Evolutionary conservation across 2,113 vertebrate genomes (phyloP).

Genomic region (Onychorhynchus coronatus): DNA sequence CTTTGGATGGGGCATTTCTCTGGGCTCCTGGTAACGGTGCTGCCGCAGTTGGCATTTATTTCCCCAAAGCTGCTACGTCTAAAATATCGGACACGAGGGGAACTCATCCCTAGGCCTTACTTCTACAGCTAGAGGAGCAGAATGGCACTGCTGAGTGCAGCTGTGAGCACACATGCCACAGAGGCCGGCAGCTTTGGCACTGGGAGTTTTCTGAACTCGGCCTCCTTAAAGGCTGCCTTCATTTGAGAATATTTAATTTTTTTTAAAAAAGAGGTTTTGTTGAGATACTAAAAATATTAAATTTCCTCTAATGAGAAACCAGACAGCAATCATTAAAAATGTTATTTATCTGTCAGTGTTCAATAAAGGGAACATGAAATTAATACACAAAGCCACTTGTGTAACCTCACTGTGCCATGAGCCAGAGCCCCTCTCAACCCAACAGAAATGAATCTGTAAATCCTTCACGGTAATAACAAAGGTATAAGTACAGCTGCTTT

Average conservation of each 20-base stretch:
- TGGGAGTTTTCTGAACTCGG: background rate
- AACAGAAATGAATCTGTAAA: background rate
- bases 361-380: background rate
- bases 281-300: background rate
- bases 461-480: fast-evolving
- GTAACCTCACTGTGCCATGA: background rate
- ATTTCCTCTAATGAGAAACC: background rate
- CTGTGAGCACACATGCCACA: background rate
- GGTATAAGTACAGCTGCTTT: fast-evolving
- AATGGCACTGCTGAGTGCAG: fast-evolving
- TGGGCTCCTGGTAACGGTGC: background rate
- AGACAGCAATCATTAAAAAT: background rate
- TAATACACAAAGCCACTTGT: background rate
- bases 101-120: background rate
- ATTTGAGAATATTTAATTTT: background rate
- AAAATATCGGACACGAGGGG: background rate
- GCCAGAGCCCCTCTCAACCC: background rate
- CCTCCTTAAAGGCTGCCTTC: background rate
- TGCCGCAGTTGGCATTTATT: background rate
- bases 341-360: background rate
- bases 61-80: background rate
- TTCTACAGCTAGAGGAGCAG: background rate
- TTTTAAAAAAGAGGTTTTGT: background rate
- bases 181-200: fast-evolving
- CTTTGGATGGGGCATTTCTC: background rate